Evolutionary conservation across 2,888 invertebrate genomes (phyloP), one percentile per base, ranked within the genome.

Genomic region (Thereva nobilitata): DNA sequence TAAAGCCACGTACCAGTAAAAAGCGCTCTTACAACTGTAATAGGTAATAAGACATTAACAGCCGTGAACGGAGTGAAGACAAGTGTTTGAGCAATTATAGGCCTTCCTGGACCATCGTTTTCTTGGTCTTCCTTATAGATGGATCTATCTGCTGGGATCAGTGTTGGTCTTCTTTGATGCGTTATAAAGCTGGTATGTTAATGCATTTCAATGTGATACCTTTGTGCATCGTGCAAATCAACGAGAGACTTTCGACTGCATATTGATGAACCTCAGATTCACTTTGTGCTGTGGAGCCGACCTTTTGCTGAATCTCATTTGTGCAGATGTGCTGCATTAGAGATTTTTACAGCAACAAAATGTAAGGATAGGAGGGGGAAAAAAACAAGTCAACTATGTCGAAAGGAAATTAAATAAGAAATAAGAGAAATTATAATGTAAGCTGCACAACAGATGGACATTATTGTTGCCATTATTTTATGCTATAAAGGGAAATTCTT

Each of bases 31-130:
- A 12, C 34, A 47, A 59, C 45, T 59, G 57, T 47, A 64, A 64
- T 64, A 44, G 63, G 42, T 64, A 64, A 64, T 64, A 64, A 64
- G 53, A 52, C 63, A 64, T 64, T 64, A 64, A 34, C 52, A 64
- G 52, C 63, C 44, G 53, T 52, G 63, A 53, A 64, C 44, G 37
- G 40, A 64, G 63, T 53, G 63, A 64, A 64, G 63, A 64, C 63
- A 64, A 64, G 63, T 64, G 63, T 53, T 64, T 64, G 35, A 53
- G 53, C 63, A 64, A 64, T 64, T 64, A 64, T 42, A 50, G 52
- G 52, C 42, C 44, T 59, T 10, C 38, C 47, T 59, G 38, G 47
- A 59, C 23, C 23, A 23, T 23, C 47, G 57, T 47, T 47, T 45
- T 59, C 37, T 45, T 47, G 56, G 44, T 44, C 42, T 56, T 37